These are phyloP conservation scores for Epinephelus malabaricus DNA, from an alignment of 2,797 vertebrate species.

Conservation along the genomic window DNA sequence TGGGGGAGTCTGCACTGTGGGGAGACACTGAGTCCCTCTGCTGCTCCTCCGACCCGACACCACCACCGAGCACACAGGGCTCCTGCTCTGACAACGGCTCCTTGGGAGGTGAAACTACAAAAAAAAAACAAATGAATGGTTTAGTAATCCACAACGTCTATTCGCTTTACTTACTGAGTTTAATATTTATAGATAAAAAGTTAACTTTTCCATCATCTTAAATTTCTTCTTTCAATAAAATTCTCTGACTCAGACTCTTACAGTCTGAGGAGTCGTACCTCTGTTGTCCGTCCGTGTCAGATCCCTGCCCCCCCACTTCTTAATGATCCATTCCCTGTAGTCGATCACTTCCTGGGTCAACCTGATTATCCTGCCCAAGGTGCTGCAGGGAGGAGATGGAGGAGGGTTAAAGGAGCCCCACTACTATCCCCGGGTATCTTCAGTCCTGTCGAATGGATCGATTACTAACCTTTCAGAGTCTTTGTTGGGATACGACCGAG, in stretches of 20 bases:
- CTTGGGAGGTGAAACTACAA: slow-evolving; percentile 67
- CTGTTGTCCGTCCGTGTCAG: slow-evolving; percentile 81
- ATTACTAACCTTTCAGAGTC: slow-evolving; percentile 92
- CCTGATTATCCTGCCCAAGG: slow-evolving; percentile 96
- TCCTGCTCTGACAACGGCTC: slow-evolving; percentile 57
- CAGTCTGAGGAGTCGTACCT: slow-evolving; percentile 81
- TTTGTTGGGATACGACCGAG: slow-evolving; percentile 96
- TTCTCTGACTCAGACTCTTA: too few relatives aligned
- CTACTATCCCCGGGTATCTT: background rate
- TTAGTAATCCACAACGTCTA: background rate
- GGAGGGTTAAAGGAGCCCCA: background rate
- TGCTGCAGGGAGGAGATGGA: slow-evolving; percentile 82
- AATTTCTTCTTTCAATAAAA: too few relatives aligned
- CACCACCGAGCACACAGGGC: slow-evolving; percentile 49
- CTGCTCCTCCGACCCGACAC: slow-evolving; percentile 84
- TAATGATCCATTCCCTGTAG: slow-evolving; percentile 97
- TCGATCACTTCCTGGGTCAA: slow-evolving; percentile 97
- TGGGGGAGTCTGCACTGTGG: slow-evolving; percentile 89
- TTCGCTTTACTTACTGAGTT: background rate
- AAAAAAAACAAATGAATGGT: background rate
- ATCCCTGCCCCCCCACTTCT: slow-evolving; percentile 93
- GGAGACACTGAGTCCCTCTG: slow-evolving; percentile 89
- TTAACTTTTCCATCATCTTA: background rate
- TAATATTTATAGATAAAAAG: background rate
- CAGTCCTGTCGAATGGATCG: background rate